Base-by-base conservation (phyloP, 2,113 vertebrate species). In the Odocoileus virginianus region DNA sequence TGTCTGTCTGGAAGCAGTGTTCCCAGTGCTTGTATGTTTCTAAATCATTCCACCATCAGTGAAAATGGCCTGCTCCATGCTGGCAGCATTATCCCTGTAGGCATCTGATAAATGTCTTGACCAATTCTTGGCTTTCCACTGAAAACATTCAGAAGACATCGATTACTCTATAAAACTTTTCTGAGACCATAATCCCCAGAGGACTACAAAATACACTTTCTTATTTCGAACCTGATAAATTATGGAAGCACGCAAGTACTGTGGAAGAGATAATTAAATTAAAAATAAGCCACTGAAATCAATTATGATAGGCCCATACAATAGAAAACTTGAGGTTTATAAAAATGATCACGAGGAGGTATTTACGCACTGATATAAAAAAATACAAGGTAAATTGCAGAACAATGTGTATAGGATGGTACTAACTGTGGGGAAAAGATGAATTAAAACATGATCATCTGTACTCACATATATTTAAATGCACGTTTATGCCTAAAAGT, bases 391-490 rank as follows among this genome's bases (percentile, higher is more conserved):
- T 15, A 27, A 71, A 4, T 16, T 78, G 12, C 54, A 19, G 54
- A 64, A 52, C 1, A 21, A 15, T 5, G 6, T 30, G 8, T 30
- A 0, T 5, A 57, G 81, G 5, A 11, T 16, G 14, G 6, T 5
- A 43, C 40, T 15, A 2, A 7, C 11, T 76, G 9, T 61, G 3
- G 28, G 9, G 27, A 25, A 19, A 6, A 33, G 36, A 17, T 15
- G 25, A 40, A 74, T 23, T 7, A 12, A n/a, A 23, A 55, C 12
- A 30, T 6, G 1, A 16, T 5, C 36, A 5, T 21, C n/a, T 47
- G 30, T 7, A 55, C 21, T 12, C 52, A 61, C 2, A 19, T 15
- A 19, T 55, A 11, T 85, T 64, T 43, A 54, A 2, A 40, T 25
- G 40, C 33, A 21, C 0, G 21, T 30, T 11, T 52, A 1, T 81